Base-by-base conservation (phyloP, 2,113 vertebrate species). In the Pluvianellus socialis region DNA sequence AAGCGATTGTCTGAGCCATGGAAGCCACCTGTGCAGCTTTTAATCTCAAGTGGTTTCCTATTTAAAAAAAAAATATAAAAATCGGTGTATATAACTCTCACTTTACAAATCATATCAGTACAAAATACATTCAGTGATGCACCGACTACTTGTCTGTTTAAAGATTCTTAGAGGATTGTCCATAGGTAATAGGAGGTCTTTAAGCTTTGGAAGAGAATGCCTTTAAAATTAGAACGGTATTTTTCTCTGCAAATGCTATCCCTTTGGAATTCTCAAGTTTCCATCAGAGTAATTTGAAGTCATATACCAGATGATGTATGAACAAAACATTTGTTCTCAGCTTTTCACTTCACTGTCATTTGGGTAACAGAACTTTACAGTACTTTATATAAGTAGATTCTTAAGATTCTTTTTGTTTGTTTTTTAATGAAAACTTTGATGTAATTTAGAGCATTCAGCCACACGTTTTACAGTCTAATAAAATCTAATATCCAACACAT, bases 1-100 rank as follows among this genome's bases (percentile, higher is more conserved):
- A 99, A 99, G 79, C 97, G 53, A 96, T 99, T 99, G 96, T 99
- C 99, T 49, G 99, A 99, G 47, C 99, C 99, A 79, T 99, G 99
- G 97, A 99, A 99, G 93, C 99, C 99, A n/a, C 98, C 98, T 9
- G 10, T 96, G 95, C 99, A 99, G 65, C 98, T 98, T 94, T 99
- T 99, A 66, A 96, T 81, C 20, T 99, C 98, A 55, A 53, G 20
- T 0, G 50, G 86, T 61, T 94, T 98, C 58, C 99, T 99, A 97
- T 72, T 71, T 97, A 70, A 98, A 92, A 65, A 97, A 70, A 98
- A 93, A 62, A 50, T 12, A 23, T 12, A 23, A 24, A 44, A 44
- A 44, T 15, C 63, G 97, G 63, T 68, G 92, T 59, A 32, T 77
- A 14, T 66, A 84, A 71, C 24, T 81, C 45, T 75, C 23, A 47